Evolutionary conservation across 2,888 invertebrate species (phyloP).

Genomic region (Criorhina ranunculi): DNA sequence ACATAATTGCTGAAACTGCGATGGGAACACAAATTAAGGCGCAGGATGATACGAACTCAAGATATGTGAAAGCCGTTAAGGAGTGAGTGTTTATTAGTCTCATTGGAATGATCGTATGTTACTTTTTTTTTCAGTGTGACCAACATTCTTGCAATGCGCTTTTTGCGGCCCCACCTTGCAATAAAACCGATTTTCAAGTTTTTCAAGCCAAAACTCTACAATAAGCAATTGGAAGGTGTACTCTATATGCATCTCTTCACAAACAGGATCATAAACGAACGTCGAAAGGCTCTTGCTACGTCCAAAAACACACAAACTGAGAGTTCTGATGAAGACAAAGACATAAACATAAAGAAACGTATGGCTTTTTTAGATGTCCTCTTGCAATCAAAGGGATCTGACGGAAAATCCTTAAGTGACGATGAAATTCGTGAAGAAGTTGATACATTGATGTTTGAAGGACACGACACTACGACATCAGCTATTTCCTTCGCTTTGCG

Average conservation of each 20-base stretch:
- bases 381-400: slow-evolving; percentile 86
- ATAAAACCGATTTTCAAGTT: slow-evolving; percentile 78
- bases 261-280: slow-evolving; percentile 85
- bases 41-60: slow-evolving; percentile 87
- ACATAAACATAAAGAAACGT: slow-evolving; percentile 86
- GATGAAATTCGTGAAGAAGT: slow-evolving; percentile 88
- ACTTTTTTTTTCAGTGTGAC: slow-evolving; percentile 78
- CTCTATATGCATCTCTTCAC: slow-evolving; percentile 85
- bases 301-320: background rate
- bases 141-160: slow-evolving; percentile 79
- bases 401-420: slow-evolving; percentile 86
- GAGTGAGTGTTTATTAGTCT: slow-evolving; percentile 85
- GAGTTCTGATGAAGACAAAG: slow-evolving; percentile 59
- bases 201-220: slow-evolving; percentile 77
- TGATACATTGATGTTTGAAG: slow-evolving; percentile 90
- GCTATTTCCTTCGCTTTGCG: slow-evolving; percentile 82
- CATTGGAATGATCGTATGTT: background rate
- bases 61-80: slow-evolving; percentile 89
- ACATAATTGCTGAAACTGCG: slow-evolving; percentile 89
- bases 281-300: slow-evolving; percentile 78
- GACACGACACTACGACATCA: slow-evolving; percentile 83
- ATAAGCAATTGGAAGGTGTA: slow-evolving; percentile 84
- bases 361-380: slow-evolving; percentile 89
- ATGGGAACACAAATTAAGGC: slow-evolving; percentile 91
- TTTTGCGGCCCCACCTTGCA: slow-evolving; percentile 79